A percentile compares a stretch with the other conserved stretches of the same genome.
These are phyloP conservation scores for Phataginus tetradactyla DNA, from an alignment of 2,797 vertebrate genomes.

Conservation along the genomic window DNA sequence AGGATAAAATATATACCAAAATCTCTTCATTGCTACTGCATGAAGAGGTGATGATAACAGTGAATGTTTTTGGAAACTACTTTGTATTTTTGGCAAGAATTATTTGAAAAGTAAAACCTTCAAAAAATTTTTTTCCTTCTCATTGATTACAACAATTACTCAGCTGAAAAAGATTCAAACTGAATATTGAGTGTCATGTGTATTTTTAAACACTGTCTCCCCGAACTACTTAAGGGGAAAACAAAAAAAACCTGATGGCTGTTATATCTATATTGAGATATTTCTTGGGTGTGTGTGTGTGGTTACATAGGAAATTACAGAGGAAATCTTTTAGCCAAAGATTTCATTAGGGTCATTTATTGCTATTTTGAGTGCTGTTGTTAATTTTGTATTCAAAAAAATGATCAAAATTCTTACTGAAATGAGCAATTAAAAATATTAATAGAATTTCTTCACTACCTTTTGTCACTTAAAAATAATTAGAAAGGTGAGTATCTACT, in stretches of 20 bases:
- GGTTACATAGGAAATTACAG: background rate
- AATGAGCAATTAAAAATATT: conserved; percentile 75
- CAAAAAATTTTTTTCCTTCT: background rate
- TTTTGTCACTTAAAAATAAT: conserved; percentile 80
- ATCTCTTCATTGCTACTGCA: background rate
- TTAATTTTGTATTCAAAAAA: conserved; percentile 66
- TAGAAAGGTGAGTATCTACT: conserved; percentile 68
- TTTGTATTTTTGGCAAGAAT: background rate
- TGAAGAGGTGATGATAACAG: background rate
- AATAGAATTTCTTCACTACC: conserved; percentile 74
- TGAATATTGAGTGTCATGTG: background rate
- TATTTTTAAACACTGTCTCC: background rate
- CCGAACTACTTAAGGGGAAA: background rate
- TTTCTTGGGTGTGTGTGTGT: background rate
- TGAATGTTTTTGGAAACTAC: background rate
- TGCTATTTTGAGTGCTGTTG: background rate
- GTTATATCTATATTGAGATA: background rate
- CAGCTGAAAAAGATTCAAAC: background rate
- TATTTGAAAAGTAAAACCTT: background rate
- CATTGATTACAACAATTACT: background rate
- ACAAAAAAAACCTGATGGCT: background rate
- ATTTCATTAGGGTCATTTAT: background rate
- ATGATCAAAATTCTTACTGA: conserved; percentile 71
- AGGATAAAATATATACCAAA: background rate
- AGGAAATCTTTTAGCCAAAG: background rate